Base-by-base conservation (phyloP, 2,113 vertebrate species). In the Myocastor coypus region DNA sequence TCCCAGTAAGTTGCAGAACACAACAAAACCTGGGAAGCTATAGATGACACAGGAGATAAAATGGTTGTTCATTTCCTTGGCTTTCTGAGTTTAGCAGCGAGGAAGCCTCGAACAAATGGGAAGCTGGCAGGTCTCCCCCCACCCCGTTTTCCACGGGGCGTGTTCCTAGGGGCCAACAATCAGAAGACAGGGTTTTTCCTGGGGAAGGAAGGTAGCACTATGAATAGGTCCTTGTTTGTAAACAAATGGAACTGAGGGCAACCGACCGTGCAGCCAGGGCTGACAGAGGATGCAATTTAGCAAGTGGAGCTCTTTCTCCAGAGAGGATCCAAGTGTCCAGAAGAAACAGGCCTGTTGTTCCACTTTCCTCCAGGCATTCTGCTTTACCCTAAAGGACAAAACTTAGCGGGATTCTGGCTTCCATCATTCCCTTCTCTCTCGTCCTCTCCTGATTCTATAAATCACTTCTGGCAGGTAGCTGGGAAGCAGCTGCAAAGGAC, bases 401-500 rank as follows among this genome's bases (percentile, higher is more conserved):
- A 89, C 0, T 0, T 0, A 12, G 2, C 28, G 59, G 32, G 0
- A 26, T 95, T 95, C 92, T 40, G 94, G 90, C 95, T 97, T 96
- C 96, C 73, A 64, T 3, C 3, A 52, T 42, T 73, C 92, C 30
- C 63, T 77, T 80, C 57, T 66, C 80, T 92, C 87, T 46, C 0
- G 32, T 94, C 96, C 73, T 77, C 82, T 96, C 95, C 87, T 40
- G 14, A 0, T 40, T 85, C 98, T 92, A 98, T 99, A 99, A 99
- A 99, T 99, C 99, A 99, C 97, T 98, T 34, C 96, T 99, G 98
- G 98, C 99, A 99, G 99, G 99, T 99, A 99, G 99, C 97, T 99
- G 99, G 99, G 99, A 99, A 99, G 99, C 99, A 99, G 99, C 99
- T 99, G 99, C 98, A 98, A 98, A 98, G 98, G 99, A 98, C 97